Evolutionary conservation across 2,797 vertebrate genomes (phyloP).

Genomic region (Chromobotia macracanthus): DNA sequence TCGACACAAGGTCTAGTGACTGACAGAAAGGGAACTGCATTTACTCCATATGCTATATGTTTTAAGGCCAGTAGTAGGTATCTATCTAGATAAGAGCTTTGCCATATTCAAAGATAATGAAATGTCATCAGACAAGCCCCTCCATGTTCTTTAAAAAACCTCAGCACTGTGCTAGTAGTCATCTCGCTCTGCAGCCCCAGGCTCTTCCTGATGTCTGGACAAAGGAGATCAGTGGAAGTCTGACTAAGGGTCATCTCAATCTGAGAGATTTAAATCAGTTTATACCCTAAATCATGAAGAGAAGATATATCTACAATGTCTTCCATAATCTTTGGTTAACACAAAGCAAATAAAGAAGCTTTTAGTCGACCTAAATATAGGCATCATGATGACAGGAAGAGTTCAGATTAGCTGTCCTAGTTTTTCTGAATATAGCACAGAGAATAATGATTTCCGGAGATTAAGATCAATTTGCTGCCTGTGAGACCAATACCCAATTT

Average conservation of each 20-base stretch:
- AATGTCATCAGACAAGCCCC: no score
- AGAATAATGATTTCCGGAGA: slow-evolving; percentile 66
- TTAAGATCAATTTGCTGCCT: slow-evolving; percentile 59
- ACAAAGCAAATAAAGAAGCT: no score
- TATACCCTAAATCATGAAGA: slow-evolving; percentile 28
- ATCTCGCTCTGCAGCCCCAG: no score
- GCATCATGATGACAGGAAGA: slow-evolving; percentile 53
- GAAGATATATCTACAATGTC: slow-evolving; percentile 46
- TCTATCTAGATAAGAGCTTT: slow-evolving; percentile 35
- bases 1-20: no score
- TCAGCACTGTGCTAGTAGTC: background rate
- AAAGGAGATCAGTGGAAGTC: slow-evolving; percentile 35
- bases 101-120: slow-evolving; percentile 21
- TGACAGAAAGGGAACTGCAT: no score
- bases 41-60: no score
- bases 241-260: slow-evolving; percentile 4
- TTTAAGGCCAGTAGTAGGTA: no score
- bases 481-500: slow-evolving; percentile 45
- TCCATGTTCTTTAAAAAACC: background rate
- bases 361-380: slow-evolving; percentile 65
- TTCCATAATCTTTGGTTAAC: slow-evolving; percentile 41
- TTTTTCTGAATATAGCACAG: slow-evolving; percentile 57
- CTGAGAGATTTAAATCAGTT: slow-evolving; percentile 50
- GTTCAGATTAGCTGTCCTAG: slow-evolving; percentile 58
- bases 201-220: slow-evolving; percentile 46